phyloP scores from a whole-genome alignment of 2,888 invertebrate species.

The Acrobasis suavella region DNA sequence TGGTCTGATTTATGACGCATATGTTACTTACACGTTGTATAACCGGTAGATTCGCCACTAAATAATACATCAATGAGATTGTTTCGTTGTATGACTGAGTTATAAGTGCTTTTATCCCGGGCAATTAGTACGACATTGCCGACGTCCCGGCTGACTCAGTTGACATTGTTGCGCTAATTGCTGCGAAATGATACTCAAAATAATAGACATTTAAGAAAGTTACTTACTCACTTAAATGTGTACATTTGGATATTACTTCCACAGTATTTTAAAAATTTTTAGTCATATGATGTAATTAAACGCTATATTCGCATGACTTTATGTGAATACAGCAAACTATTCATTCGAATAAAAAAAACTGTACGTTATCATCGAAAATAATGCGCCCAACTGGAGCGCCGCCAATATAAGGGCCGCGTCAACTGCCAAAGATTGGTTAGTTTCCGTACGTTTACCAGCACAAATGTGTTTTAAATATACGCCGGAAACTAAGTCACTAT shows the following conservation, averaged over 20 bases:
- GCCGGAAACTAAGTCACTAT: neutral
- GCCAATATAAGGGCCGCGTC: conserved; percentile 13
- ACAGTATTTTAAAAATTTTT: too few species aligned
- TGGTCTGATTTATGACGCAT: too few species aligned
- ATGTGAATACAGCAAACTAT: too few species aligned
- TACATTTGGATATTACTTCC: too few species aligned
- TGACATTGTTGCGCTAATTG: conserved; percentile 19
- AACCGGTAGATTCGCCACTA: neutral
- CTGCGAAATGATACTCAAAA: neutral
- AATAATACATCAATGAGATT: neutral
- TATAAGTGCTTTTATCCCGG: conserved; percentile 7
- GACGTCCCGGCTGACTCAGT: conserved; percentile 15
- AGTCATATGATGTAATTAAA: too few species aligned
- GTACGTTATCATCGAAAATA: conserved; percentile 17
- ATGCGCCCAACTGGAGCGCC: conserved; percentile 17
- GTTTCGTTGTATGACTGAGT: conserved; percentile 7
- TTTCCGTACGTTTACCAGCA: conserved; percentile 15
- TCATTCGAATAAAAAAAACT: conserved; percentile 5
- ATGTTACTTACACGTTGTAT: too few species aligned
- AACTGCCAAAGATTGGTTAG: conserved; percentile 8
- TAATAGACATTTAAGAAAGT: neutral
- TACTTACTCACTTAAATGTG: too few species aligned
- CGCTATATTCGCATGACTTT: too few species aligned
- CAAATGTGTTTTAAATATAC: neutral
- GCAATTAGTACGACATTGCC: conserved; percentile 18